Percentiles rank a stretch among this genome's conserved stretches.
Evolutionary conservation across 2,113 vertebrate species (phyloP).

Genomic region (Aphyosemion australe): DNA sequence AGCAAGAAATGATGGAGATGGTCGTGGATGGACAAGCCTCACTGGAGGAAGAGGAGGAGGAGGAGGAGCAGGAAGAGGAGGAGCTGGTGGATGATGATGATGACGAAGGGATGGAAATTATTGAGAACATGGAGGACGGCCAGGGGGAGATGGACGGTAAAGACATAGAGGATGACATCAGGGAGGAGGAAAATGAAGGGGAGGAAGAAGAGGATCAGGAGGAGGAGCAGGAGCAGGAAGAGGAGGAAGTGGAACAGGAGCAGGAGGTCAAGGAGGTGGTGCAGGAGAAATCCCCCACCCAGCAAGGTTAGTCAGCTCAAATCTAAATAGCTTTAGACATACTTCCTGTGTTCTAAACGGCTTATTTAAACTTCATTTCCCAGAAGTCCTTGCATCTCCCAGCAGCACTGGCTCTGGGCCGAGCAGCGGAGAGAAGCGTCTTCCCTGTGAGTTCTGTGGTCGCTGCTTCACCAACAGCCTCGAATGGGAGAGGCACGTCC

Average conservation of each 20-base stretch:
- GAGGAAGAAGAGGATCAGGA: conserved; percentile 52
- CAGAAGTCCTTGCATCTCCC: conserved; percentile 68
- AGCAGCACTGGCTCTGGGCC: conserved; percentile 69
- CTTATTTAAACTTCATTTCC: conserved; percentile 44
- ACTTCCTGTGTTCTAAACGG: neutral
- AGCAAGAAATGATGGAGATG: conserved; percentile 44
- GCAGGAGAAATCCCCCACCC: conserved; percentile 38
- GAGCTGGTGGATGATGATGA: conserved; percentile 37
- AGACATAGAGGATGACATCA: conserved; percentile 79
- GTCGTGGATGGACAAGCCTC: conserved; percentile 13
- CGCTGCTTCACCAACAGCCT: conserved; percentile 91
- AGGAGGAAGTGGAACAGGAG: conserved; percentile 47
- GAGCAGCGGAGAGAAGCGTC: conserved; percentile 82
- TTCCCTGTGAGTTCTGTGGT: conserved; percentile 96
- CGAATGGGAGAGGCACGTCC: conserved; percentile 96
- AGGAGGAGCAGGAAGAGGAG: conserved; percentile 47
- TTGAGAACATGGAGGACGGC: conserved; percentile 85
- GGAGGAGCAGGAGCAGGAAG: conserved; percentile 43
- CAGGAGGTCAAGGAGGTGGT: conserved; percentile 33
- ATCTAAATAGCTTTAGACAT: no score
- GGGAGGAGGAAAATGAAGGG: conserved; percentile 48
- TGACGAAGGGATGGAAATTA: conserved; percentile 52
- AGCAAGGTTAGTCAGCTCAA: conserved; percentile 53
- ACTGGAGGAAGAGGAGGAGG: conserved; percentile 55
- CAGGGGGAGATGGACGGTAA: conserved; percentile 78